phyloP scores from a whole-genome alignment of 2,888 invertebrate species.

The Oxyteleia sp. region DNA sequence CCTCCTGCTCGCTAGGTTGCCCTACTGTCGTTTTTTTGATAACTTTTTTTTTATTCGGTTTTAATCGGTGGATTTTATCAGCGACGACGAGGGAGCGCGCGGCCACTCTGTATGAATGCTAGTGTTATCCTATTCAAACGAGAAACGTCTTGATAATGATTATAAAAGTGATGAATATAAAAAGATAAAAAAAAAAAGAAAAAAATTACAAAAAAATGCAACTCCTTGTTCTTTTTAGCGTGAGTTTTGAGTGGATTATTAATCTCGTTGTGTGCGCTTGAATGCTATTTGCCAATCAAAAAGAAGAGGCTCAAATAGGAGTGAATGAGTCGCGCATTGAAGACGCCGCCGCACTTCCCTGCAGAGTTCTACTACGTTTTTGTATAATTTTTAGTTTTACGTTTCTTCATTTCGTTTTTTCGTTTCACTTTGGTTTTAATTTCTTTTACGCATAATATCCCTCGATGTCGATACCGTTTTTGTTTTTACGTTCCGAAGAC shows the following conservation, averaged over 20 bases:
- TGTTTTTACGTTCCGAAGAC: conserved; percentile 58
- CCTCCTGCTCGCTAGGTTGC: no score
- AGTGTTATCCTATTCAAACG: no score
- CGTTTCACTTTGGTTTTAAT: conserved; percentile 17
- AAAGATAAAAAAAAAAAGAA: no score
- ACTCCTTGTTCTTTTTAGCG: conserved; percentile 40
- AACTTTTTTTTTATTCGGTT: no score
- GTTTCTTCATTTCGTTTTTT: conserved; percentile 15
- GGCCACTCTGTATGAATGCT: no score
- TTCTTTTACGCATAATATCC: conserved; percentile 55
- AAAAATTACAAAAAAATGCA: conserved; percentile 64
- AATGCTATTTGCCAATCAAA: conserved; percentile 66
- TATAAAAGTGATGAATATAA: no score
- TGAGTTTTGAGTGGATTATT: conserved; percentile 54
- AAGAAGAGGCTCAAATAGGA: conserved; percentile 45
- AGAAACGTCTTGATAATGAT: no score
- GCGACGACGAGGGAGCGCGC: no score
- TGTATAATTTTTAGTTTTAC: conserved; percentile 11
- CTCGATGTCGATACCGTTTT: conserved; percentile 60
- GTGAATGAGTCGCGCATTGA: conserved; percentile 43
- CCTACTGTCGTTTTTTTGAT: no score
- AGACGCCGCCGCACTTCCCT: conserved; percentile 54
- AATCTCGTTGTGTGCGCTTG: conserved; percentile 59
- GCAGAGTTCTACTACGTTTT: conserved; percentile 11
- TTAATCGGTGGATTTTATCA: no score